Evolutionary conservation across 2,888 invertebrate genomes (phyloP), one percentile per base, ranked within the genome.

Genomic region (Chalcis sispes): DNA sequence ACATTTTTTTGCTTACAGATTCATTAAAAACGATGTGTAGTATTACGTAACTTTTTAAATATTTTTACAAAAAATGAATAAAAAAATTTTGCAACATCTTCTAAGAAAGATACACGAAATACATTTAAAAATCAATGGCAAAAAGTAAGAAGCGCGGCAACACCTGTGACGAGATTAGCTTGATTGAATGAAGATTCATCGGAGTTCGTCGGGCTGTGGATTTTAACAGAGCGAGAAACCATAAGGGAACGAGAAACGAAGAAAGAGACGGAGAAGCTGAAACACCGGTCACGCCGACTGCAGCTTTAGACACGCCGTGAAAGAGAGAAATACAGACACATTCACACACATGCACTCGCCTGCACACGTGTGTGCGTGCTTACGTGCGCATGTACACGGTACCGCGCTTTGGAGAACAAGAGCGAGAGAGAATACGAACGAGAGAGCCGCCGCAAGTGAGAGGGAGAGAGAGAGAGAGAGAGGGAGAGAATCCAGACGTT

Each of bases 401-500:
- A 64, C 42, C 36, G 62, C 50, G 48, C 50, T 70, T 46, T 59
- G 15, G 58, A 59, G 59, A 54, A 52, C 27, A 18, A 18, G 61
- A 15, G 48, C 58, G 50, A 48, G 70, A 61, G 75, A 27, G 32
- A 61, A n/a, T n/a, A n/a, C 58, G n/a, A 48, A 40, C 61, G 25
- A 62, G 42, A 36, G 10, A 61, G 40, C 48, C 13, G 20, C 23
- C 2, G 27, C 40, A 65, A n/a, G n/a, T n/a, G 62, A 29, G 62
- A 66, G 74, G 18, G 48, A 65, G 64, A n/a, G 52, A 27, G 79
- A 75, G 77, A 62, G 66, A 20, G 46, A 58, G 56, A 15, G 20
- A 23, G 67, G 50, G 73, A 54, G 54, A 46, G 64, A 13, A 40
- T 79, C 79, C 82, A 81, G 82, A 83, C 83, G 82, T 81, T 82